Base-by-base conservation (phyloP, 2,797 vertebrate species). In the Sebastes diaconus region DNA sequence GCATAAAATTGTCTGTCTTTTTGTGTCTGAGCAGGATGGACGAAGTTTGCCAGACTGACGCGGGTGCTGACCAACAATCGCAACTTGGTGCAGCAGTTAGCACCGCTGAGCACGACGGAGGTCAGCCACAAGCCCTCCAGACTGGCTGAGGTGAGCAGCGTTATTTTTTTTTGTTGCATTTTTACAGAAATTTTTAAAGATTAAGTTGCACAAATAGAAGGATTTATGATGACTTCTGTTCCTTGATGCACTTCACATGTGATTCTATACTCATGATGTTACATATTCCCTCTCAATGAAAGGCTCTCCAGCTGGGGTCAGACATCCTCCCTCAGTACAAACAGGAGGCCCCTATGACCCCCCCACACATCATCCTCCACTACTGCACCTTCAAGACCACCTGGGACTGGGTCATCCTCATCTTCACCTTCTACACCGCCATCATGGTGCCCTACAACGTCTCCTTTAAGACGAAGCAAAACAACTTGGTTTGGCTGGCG, bases 371-470 rank as follows among this genome's bases (percentile, higher is more conserved):
- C 85, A 99, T 99, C 92, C 95, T 99, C 90, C 98, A 99, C 87
- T 99, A 99, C 83, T 99, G 98, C 95, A 97, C 97, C 94, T 99
- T 99, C 93, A 99, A 99, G 94, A 99, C 98, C 88, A 99, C 98
- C 9, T 99, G 98, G 98, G 98, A 99, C 95, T 99, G 98, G 98
- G 96, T 99, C 92, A 99, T 99, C 94, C 95, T 99, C 93, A 99
- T 99, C 90, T 97, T 99, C 83, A 99, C 98, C 87, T 99, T 99
- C 96, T 99, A 99, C 94, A 99, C 98, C 2, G 98, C 98, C 94
- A 99, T 99, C 90, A 99, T 99, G 98, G 98, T 99, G 91, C 98
- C 98, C 80, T 99, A 99, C 30, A 99, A 99, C 0, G 98, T 99
- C 82, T 99, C 98, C 80, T 99, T 99, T 88, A 98, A 97, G 93